phyloP scores from a whole-genome alignment of 2,888 invertebrate species.

The Drosophila crucigera region DNA sequence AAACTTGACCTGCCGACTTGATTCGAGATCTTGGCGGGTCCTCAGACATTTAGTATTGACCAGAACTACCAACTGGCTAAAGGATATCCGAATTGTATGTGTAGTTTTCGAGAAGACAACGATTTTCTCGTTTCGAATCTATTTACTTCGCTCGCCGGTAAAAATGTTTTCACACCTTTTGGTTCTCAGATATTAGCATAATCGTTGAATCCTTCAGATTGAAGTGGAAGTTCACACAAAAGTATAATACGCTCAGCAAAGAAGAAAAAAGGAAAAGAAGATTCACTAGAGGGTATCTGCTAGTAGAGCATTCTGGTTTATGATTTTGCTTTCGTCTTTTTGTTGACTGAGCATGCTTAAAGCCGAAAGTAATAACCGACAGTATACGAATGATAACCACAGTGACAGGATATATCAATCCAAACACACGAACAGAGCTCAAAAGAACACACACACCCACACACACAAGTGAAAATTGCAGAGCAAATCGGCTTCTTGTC shows the following conservation, averaged over 20 bases:
- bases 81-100: not conserved
- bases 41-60: not conserved
- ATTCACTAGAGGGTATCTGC: not conserved
- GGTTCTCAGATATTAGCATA: not conserved
- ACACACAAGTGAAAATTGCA: conserved; percentile 3
- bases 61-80: not conserved
- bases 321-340: conserved; percentile 9
- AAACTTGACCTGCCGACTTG: not conserved
- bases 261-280: not conserved
- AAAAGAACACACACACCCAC: conserved; percentile 3
- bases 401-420: conserved; percentile 31
- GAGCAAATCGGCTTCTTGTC: conserved; percentile 7
- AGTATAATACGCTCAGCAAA: not conserved
- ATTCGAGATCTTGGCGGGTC: not conserved
- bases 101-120: not conserved
- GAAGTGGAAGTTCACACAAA: not conserved
- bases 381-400: conserved; percentile 29
- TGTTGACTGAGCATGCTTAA: conserved; percentile 34
- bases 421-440: conserved; percentile 14
- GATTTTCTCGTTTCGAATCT: not conserved
- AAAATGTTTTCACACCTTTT: not conserved
- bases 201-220: not conserved
- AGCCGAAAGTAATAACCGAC: conserved; percentile 36
- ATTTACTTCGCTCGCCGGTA: not conserved
- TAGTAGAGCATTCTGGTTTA: not conserved